Percentiles rank a stretch among this genome's conserved stretches.
Evolutionary conservation across 2,888 invertebrate species (phyloP).

Genomic region (Portevinia maculata): DNA sequence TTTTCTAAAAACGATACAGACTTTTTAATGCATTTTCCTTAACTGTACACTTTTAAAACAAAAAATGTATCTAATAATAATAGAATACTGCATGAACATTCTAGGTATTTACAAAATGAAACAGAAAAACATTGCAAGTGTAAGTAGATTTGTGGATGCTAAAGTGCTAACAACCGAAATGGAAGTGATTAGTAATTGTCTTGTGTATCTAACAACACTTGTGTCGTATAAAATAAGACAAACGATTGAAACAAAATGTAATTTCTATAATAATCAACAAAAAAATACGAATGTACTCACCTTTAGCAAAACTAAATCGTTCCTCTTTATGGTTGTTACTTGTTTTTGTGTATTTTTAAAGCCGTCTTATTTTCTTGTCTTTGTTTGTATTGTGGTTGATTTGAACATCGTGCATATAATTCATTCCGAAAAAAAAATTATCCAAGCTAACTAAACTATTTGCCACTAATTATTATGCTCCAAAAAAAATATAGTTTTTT

Average conservation of each 20-base stretch:
- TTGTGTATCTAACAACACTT: too few relatives aligned
- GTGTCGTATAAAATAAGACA: neutral
- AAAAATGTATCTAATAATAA: too few relatives aligned
- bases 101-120: too few relatives aligned
- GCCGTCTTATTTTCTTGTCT: slow-evolving; percentile 23
- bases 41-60: too few relatives aligned
- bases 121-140: neutral
- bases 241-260: too few relatives aligned
- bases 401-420: slow-evolving; percentile 69
- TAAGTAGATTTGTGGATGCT: slow-evolving; percentile 1
- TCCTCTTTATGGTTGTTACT: slow-evolving; percentile 29
- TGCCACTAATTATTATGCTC: slow-evolving; percentile 57
- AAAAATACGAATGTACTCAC: slow-evolving; percentile 61
- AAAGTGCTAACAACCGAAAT: slow-evolving; percentile 5
- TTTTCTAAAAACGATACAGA: too few relatives aligned
- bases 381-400: slow-evolving; percentile 41
- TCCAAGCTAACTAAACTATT: slow-evolving; percentile 63
- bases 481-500: slow-evolving; percentile 44
- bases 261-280: slow-evolving; percentile 25
- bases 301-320: slow-evolving; percentile 54
- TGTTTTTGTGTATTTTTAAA: slow-evolving; percentile 33
- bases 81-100: too few relatives aligned
- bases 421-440: slow-evolving; percentile 67
- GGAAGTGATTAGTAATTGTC: neutral
- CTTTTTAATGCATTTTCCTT: too few relatives aligned